Base-by-base conservation (phyloP, 2,888 invertebrate species). In the Troides aeacus region DNA sequence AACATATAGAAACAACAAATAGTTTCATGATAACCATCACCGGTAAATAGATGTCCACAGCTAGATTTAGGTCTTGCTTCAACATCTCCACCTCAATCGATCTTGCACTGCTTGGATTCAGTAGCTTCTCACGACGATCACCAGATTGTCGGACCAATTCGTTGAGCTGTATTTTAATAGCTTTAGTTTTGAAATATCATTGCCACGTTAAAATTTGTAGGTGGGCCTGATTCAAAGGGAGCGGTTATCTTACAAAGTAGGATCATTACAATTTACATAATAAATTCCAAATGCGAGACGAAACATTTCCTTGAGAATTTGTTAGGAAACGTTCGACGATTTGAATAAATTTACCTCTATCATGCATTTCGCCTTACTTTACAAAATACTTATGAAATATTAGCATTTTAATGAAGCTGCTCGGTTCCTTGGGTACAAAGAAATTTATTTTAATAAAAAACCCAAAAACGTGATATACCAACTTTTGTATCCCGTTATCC, bases 221-320 rank as follows among this genome's bases (percentile, higher is more conserved):
- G 24, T 42, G 42, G 58, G 42, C 46, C 56, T n/a, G 46, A n/a
- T 46, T 39, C 24, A 64, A 64, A 57, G 39, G 36, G 39, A 59
- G 42, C 24, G 30, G 65, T 66, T 60, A 50, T 50, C 59, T 66
- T 46, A 66, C 46, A 59, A 66, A 66, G 58, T 30, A 7, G 39
- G 39, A 46, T 18, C 24, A 7, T 60, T 62, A 23, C 62, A 60
- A 59, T 66, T 66, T 66, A 50, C 59, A 60, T 66, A 66, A 66
- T 59, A 66, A 65, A 65, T 66, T 66, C 50, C 46, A 30, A 66
- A 66, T 66, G 59, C 65, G 65, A 8, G 65, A 66, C 30, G 65
- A 50, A 60, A 60, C 46, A 50, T 59, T 50, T n/a, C 15, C 59
- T 46, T 50, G 59, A 60, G 59, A 66, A 66, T 66, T 66, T 59